These are phyloP conservation scores for Chloroclystis v-ata DNA, from an alignment of 2,888 invertebrate species.

Conservation along the genomic window DNA sequence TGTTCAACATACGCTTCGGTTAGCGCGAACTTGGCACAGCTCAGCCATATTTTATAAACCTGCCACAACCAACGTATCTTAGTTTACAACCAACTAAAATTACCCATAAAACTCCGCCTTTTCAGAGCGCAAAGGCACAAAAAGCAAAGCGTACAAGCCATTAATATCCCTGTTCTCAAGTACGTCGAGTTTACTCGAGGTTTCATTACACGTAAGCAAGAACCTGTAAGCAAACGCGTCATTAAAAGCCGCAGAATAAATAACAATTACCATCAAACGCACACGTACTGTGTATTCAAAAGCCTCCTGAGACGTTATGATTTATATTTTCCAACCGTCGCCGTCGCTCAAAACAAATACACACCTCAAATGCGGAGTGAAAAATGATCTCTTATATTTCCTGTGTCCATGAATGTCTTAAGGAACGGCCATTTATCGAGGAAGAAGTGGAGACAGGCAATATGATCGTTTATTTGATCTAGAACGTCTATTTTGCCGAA, in stretches of 20 bases:
- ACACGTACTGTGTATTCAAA: slow-evolving; percentile 17
- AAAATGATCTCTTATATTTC: slow-evolving; percentile 48
- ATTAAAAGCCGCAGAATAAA: slow-evolving; percentile 29
- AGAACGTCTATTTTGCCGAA: not conserved
- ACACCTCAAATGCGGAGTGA: slow-evolving; percentile 44
- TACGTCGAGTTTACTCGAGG: slow-evolving; percentile 26
- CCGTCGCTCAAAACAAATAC: slow-evolving; percentile 52
- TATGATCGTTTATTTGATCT: not conserved
- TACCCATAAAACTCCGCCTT: slow-evolving; percentile 20
- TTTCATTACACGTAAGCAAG: slow-evolving; percentile 29
- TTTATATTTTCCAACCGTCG: slow-evolving; percentile 46
- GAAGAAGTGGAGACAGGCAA: not conserved
- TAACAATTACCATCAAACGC: slow-evolving; percentile 11
- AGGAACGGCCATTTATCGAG: slow-evolving; percentile 8
- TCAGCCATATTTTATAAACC: not conserved
- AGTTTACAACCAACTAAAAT: slow-evolving; percentile 9
- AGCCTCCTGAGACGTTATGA: slow-evolving; percentile 37
- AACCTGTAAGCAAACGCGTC: slow-evolving; percentile 30
- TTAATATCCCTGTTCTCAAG: slow-evolving; percentile 27
- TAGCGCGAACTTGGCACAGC: slow-evolving; percentile 1
- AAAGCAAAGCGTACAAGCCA: slow-evolving; percentile 27
- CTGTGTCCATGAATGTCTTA: slow-evolving; percentile 9
- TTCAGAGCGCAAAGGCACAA: slow-evolving; percentile 18
- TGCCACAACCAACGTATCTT: slow-evolving; percentile 1
- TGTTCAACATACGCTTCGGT: not conserved